Conservation (phyloP, 2,797 vertebrate species). For the Hydrophis major region DNA sequence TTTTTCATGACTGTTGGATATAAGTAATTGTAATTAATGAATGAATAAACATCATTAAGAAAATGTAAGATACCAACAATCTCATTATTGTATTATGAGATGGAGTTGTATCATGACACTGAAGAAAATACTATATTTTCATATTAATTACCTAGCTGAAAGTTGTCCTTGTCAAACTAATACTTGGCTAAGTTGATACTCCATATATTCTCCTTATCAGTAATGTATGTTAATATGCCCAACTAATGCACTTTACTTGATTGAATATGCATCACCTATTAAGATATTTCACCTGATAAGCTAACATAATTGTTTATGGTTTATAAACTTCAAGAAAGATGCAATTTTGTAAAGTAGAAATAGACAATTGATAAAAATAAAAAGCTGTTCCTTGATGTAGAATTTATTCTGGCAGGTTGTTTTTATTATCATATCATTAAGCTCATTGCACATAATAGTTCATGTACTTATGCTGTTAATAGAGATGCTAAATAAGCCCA, state of each 20-base stretch:
- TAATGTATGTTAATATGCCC: background rate
- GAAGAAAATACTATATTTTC: background rate
- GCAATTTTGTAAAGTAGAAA: conserved; percentile 8
- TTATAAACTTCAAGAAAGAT: background rate
- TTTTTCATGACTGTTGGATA: background rate
- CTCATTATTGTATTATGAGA: background rate
- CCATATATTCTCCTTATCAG: background rate
- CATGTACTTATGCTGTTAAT: conserved; percentile 15
- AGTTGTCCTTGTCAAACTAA: background rate
- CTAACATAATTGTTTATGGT: fast-evolving
- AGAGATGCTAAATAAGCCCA: conserved; percentile 24
- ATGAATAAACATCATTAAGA: background rate
- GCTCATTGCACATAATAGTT: conserved; percentile 1
- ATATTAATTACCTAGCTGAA: background rate
- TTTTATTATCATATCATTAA: background rate
- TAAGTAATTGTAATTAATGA: background rate
- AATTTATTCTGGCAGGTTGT: background rate
- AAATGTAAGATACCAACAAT: background rate
- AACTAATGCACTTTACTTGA: fast-evolving
- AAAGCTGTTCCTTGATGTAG: background rate
- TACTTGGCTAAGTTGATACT: background rate
- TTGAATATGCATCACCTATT: background rate
- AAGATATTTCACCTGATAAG: background rate
- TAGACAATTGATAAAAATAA: conserved; percentile 11
- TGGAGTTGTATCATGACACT: background rate